These are phyloP conservation scores for Notocelia uddmanniana DNA, from an alignment of 2,888 invertebrate genomes.

Conservation along the genomic window DNA sequence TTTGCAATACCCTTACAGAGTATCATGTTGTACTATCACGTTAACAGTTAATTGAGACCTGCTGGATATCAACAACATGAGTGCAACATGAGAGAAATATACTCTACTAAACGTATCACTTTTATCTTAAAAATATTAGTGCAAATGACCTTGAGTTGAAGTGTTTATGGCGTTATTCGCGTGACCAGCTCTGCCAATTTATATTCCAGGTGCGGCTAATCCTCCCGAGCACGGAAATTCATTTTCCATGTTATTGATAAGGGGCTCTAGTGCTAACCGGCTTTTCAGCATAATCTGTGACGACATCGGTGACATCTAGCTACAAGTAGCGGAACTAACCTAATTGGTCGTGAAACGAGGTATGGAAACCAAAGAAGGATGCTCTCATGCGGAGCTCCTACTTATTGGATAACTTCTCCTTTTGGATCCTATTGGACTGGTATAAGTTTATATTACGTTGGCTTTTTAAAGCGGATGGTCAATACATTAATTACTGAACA, in stretches of 20 bases:
- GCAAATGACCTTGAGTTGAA: conserved; percentile 19
- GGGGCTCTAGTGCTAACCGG: conserved; percentile 17
- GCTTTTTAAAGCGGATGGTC: too few relatives aligned
- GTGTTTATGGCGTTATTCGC: conserved; percentile 22
- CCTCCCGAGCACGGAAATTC: conserved; percentile 31
- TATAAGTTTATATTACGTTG: too few relatives aligned
- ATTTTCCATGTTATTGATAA: conserved; percentile 34
- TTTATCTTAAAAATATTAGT: not conserved
- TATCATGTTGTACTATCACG: too few relatives aligned
- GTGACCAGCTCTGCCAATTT: conserved; percentile 56
- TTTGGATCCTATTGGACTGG: not conserved
- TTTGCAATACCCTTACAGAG: too few relatives aligned
- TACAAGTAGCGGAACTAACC: conserved; percentile 11
- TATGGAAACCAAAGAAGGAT: conserved; percentile 16
- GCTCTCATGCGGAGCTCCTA: conserved; percentile 1
- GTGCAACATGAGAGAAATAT: too few relatives aligned
- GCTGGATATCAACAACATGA: too few relatives aligned
- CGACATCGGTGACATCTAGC: conserved; percentile 15
- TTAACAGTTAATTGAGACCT: too few relatives aligned
- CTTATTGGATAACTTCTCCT: not conserved
- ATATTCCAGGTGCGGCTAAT: conserved; percentile 51
- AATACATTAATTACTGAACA: too few relatives aligned
- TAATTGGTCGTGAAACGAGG: conserved; percentile 2
- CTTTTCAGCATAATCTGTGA: conserved; percentile 12
- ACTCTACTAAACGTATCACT: not conserved